Conservation (phyloP, 2,888 invertebrate species). For the Philereme vetulata region DNA sequence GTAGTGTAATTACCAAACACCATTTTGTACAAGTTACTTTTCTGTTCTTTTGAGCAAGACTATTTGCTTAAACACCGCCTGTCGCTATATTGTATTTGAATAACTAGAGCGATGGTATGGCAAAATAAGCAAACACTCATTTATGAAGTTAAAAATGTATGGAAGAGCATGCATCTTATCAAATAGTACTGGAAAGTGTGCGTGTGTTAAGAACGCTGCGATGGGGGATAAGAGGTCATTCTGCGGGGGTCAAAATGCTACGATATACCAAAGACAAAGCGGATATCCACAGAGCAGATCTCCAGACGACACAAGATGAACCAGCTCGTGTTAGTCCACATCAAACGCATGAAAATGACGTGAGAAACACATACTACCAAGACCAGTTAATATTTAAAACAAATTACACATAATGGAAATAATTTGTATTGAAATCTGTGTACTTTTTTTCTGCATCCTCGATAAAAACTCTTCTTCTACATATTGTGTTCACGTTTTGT, state of each 20-base stretch:
- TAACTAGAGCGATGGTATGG: constrained; percentile 24
- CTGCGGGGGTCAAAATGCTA: constrained; percentile 75
- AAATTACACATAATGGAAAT: constrained; percentile 63
- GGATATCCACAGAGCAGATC: constrained; percentile 66
- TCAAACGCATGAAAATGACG: constrained; percentile 71
- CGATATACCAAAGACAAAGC: constrained; percentile 74
- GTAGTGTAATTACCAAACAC: constrained; percentile 42
- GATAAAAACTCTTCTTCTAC: constrained; percentile 57
- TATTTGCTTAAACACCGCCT: constrained; percentile 49
- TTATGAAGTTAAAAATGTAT: constrained; percentile 32
- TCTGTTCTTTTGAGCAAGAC: constrained; percentile 60
- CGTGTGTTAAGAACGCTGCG: constrained; percentile 69
- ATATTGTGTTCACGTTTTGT: constrained; percentile 69
- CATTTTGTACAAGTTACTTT: constrained; percentile 52
- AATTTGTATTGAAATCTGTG: constrained; percentile 58
- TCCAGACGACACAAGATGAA: constrained; percentile 59
- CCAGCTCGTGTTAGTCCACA: constrained; percentile 74
- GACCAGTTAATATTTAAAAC: constrained; percentile 66
- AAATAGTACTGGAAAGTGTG: constrained; percentile 61
- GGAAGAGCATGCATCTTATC: constrained; percentile 74
- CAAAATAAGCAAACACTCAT: constrained; percentile 45
- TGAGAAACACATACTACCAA: constrained; percentile 75
- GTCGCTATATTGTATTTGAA: neutral
- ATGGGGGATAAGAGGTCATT: constrained; percentile 64
- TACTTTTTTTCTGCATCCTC: constrained; percentile 56